Evolutionary conservation across 2,797 vertebrate species (phyloP).

Genomic region (Coregonus ussuriensis): DNA sequence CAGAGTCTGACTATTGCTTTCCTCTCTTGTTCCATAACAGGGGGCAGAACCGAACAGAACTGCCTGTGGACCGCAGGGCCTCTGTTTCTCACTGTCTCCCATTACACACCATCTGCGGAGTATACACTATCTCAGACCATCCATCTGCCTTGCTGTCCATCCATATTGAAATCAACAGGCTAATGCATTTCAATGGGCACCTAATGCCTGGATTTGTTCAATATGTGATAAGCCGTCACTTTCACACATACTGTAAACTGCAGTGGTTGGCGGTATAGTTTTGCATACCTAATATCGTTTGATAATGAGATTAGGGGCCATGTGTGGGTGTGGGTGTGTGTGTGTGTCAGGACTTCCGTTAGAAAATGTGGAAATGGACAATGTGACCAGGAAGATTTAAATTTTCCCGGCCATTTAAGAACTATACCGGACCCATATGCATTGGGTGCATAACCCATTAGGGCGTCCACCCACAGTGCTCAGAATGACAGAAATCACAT

Average conservation of each 20-base stretch:
- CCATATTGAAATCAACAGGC: constrained; percentile 5
- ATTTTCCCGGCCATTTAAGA: too few species aligned
- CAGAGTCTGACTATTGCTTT: not conserved
- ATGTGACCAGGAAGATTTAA: too few species aligned
- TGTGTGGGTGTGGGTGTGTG: too few species aligned
- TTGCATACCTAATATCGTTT: not conserved
- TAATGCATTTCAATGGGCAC: constrained; percentile 9
- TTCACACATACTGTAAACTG: not conserved
- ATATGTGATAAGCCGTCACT: too few species aligned
- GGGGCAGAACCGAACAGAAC: not conserved
- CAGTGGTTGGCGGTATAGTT: not conserved
- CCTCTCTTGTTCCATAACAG: constrained; percentile 1
- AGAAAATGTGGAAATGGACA: too few species aligned
- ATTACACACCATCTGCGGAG: constrained; percentile 5
- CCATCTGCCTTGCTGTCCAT: not conserved
- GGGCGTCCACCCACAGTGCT: too few species aligned
- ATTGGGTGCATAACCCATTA: too few species aligned
- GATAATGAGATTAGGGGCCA: not conserved
- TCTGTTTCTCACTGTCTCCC: not conserved
- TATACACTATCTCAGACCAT: not conserved
- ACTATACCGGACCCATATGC: too few species aligned
- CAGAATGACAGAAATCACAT: too few species aligned
- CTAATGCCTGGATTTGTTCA: not conserved
- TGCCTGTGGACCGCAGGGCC: not conserved
- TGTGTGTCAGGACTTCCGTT: too few species aligned